Conservation (phyloP, 2,113 vertebrate species). For the Scatophagus argus region DNA sequence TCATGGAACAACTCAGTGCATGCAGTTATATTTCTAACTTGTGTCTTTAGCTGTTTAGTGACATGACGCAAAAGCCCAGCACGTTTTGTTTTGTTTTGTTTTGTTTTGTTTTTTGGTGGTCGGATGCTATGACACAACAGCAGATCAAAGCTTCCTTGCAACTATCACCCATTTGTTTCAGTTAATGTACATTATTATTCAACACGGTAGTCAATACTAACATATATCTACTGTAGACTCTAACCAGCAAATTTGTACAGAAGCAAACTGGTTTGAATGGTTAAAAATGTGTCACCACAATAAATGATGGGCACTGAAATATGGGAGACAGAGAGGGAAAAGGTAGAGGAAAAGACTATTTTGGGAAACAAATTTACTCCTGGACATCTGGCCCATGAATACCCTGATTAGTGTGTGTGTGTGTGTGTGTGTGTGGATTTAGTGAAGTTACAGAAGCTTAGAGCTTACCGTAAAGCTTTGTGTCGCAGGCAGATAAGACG, state of each 20-base stretch:
- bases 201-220: not conserved
- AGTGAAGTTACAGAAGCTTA: slow-evolving; percentile 69
- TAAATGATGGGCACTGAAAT: slow-evolving; percentile 9
- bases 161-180: not conserved
- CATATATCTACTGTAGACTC: not conserved
- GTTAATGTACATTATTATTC: not conserved
- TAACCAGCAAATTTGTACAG: not conserved
- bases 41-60: too few species aligned
- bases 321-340: not conserved
- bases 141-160: not conserved
- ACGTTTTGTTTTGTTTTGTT: too few species aligned
- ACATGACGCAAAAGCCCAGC: too few species aligned
- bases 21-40: too few species aligned
- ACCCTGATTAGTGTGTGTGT: slow-evolving; percentile 28
- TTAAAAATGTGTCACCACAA: not conserved
- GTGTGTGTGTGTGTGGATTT: slow-evolving; percentile 64
- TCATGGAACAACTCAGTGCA: too few species aligned
- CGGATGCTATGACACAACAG: not conserved
- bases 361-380: slow-evolving; percentile 40
- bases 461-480: slow-evolving; percentile 78
- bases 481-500: slow-evolving; percentile 81
- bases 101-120: not conserved
- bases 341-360: slow-evolving; percentile 13
- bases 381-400: slow-evolving; percentile 50
- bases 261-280: not conserved